Percentiles rank a stretch among this genome's conserved stretches.
Evolutionary conservation across 2,888 invertebrate genomes (phyloP).

Genomic region (Polia nebulosa): DNA sequence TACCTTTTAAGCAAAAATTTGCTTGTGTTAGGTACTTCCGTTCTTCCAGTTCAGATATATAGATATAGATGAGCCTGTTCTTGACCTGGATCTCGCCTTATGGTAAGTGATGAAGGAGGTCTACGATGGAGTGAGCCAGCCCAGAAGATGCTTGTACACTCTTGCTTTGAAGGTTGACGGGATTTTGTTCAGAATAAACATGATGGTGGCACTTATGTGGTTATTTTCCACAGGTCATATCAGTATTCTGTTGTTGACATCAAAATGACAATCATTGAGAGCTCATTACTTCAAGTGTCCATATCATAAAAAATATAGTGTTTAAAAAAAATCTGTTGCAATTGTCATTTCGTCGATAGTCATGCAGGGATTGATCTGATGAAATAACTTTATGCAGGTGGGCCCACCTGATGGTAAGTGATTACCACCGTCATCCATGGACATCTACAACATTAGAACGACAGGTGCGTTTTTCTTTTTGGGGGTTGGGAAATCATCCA

Average conservation of each 20-base stretch:
- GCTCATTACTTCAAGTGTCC: slow-evolving; percentile 34
- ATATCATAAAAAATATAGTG: slow-evolving; percentile 28
- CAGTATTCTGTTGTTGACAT: slow-evolving; percentile 13
- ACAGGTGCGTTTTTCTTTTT: no score
- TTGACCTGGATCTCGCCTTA: neutral
- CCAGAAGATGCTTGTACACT: no score
- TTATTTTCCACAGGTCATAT: slow-evolving; percentile 16
- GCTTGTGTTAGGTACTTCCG: no score
- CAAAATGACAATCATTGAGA: slow-evolving; percentile 26
- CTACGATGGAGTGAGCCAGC: neutral
- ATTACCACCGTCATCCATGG: no score
- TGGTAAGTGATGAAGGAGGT: neutral
- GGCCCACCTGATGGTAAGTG: no score
- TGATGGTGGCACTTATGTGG: neutral
- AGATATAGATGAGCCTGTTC: neutral
- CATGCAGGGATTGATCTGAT: neutral
- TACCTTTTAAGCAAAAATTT: no score
- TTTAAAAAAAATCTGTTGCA: slow-evolving; percentile 33
- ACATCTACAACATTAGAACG: no score
- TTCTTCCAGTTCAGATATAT: no score
- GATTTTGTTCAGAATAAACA: neutral
- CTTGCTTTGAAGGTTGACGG: neutral
- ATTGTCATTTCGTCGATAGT: slow-evolving; percentile 17
- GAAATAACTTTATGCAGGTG: no score
- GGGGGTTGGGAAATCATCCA: no score